These are phyloP conservation scores for Lepidurus arcticus DNA, from an alignment of 1,140 invertebrate genomes.

Conservation along the genomic window DNA sequence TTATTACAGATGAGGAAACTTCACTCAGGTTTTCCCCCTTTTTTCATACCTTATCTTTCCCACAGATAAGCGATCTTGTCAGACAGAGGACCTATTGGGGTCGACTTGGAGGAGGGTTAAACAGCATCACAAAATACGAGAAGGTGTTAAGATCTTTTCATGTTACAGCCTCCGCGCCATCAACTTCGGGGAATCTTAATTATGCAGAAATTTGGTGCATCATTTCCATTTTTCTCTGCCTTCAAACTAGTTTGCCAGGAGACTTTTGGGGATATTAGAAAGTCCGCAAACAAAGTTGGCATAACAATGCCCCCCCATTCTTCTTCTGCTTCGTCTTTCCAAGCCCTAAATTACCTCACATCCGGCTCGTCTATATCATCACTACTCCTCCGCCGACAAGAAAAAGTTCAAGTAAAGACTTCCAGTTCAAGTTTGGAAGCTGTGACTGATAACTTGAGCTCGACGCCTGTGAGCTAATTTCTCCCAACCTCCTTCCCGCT, in stretches of 20 bases:
- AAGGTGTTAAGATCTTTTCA: slow-evolving; percentile 1
- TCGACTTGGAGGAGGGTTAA: background rate
- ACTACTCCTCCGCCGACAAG: background rate
- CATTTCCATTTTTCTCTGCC: background rate
- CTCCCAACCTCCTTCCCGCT: background rate
- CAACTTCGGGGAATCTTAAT: background rate
- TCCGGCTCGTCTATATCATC: slow-evolving; percentile 21
- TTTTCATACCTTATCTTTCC: background rate
- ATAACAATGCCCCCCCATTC: background rate
- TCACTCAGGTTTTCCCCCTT: background rate
- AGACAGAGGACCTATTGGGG: background rate
- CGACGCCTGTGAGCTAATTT: slow-evolving; percentile 21
- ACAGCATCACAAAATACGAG: background rate
- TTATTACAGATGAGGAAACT: slow-evolving; percentile 10
- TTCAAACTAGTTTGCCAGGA: background rate
- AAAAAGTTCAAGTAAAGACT: slow-evolving; percentile 10
- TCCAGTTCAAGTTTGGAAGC: slow-evolving; percentile 9
- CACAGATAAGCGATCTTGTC: background rate
- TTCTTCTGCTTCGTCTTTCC: background rate
- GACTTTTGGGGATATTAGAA: background rate
- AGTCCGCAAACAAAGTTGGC: background rate
- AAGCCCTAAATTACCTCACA: background rate
- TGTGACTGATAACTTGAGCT: slow-evolving; percentile 21
- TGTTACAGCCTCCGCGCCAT: background rate
- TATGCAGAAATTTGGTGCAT: background rate